A percentile compares a stretch with the other conserved stretches of the same genome.
Conservation (phyloP, 2,797 vertebrate species). For the Octomys mimax region DNA sequence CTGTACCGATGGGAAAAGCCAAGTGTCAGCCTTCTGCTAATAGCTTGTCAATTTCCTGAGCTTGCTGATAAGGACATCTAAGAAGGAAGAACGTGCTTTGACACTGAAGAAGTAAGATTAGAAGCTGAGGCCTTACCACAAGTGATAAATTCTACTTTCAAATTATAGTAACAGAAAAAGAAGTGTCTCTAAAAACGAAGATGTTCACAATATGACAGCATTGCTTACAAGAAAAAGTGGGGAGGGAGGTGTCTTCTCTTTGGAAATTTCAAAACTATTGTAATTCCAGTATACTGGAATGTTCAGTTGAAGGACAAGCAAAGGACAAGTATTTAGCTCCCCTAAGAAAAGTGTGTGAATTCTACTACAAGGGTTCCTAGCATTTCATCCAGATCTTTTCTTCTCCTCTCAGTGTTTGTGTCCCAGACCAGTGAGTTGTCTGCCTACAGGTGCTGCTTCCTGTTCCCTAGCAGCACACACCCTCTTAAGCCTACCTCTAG, state of each 20-base stretch:
- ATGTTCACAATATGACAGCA: not conserved
- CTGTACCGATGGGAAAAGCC: not conserved
- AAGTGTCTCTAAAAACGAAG: not conserved
- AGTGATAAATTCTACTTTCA: constrained; percentile 14
- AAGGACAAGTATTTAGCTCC: not conserved
- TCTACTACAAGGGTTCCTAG: not conserved
- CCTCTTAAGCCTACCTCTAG: not conserved
- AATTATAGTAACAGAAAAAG: not conserved
- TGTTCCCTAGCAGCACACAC: not conserved
- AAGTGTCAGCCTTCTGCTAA: not conserved
- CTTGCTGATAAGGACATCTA: not conserved
- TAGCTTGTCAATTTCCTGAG: not conserved
- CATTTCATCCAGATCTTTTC: not conserved
- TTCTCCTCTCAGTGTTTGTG: not conserved
- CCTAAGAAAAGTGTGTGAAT: not conserved
- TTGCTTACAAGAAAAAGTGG: not conserved
- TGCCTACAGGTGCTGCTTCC: not conserved
- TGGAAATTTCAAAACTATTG: constrained; percentile 17
- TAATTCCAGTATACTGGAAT: not conserved
- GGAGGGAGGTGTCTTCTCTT: not conserved
- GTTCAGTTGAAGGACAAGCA: not conserved
- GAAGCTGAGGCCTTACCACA: not conserved
- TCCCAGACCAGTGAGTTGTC: not conserved
- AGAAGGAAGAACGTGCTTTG: not conserved
- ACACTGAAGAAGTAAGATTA: not conserved